Percentiles rank a stretch among this genome's conserved stretches.
Conservation (phyloP, 2,888 invertebrate species). For the Elegia similella region DNA sequence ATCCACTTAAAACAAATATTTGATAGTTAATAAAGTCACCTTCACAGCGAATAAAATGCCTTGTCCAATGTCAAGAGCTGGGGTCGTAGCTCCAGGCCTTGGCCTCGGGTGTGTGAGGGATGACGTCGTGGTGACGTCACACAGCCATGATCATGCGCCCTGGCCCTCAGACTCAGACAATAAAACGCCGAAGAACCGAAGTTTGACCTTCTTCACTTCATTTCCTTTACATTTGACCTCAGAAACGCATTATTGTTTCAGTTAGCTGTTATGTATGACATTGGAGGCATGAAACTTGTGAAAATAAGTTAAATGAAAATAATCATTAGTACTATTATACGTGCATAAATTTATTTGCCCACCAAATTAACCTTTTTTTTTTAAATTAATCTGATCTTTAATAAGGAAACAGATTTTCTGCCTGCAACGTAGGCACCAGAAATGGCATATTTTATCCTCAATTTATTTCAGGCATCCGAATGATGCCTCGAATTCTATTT, state of each 20-base stretch:
- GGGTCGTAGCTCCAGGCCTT: constrained; percentile 50
- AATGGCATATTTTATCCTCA: too few relatives aligned
- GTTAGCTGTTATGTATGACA: not conserved
- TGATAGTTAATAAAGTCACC: constrained; percentile 16
- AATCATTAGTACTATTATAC: too few relatives aligned
- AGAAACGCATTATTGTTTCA: not conserved
- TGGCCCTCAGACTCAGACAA: constrained; percentile 49
- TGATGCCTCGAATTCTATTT: too few relatives aligned
- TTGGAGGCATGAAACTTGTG: not conserved
- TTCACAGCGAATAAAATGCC: constrained; percentile 27
- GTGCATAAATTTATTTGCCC: too few relatives aligned
- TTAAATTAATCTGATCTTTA: too few relatives aligned
- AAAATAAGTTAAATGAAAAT: too few relatives aligned
- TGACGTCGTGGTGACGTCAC: constrained; percentile 67
- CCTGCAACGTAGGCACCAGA: too few relatives aligned
- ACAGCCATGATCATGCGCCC: constrained; percentile 41
- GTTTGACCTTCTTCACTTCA: constrained; percentile 13
- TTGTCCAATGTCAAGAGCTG: constrained; percentile 61
- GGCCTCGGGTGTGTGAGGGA: constrained; percentile 57
- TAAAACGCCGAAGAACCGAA: constrained; percentile 37
- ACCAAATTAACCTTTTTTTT: too few relatives aligned
- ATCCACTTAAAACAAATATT: not conserved
- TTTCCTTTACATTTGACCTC: constrained; percentile 11
- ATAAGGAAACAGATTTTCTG: too few relatives aligned
- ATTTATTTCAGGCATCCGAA: too few relatives aligned